Evolutionary conservation across 1,140 invertebrate species (phyloP), one percentile per base, ranked within the genome.

Genomic region (Campoletis sonorensis): DNA sequence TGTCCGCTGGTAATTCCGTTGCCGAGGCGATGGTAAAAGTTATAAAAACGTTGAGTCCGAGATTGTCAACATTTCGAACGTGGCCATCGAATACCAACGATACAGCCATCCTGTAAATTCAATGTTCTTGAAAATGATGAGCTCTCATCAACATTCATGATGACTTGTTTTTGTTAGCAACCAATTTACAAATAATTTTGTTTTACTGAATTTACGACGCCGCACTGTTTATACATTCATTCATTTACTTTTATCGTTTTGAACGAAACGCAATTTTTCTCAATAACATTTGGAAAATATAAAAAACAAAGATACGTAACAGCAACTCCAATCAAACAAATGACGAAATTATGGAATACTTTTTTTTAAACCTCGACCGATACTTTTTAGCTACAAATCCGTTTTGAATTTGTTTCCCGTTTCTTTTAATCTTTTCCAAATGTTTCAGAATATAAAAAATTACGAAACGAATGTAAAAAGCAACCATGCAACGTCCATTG

Each of bases 21-120:
- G 95, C 95, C 16, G 95, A 95, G 0, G 96, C 96, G 2, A 97
- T 93, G 0, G 96, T 96, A 87, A 97, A 98, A 0, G 96, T 97
- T 37, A 97, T 86, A 87, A 97, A 98, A 2, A 97, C 93, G 85
- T 97, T 94, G 82, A 97, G 89, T 0, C 95, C 96, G 10, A 97
- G 91, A 49, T 96, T 95, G 23, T 96, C 95, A 0, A 97, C 96
- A 84, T 97, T 97, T 86, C 97, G 92, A 3, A 97, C 96, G 87
- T 97, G 96, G 1, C 96, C 97, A 85, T 97, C 96, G 86, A 97
- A 98, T 0, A 97, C 95, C 88, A 98, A 87, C 0, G 96, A 97
- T 79, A 98, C 96, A 15, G 94, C 93, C 95, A 98, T 97, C 94
- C 94, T 95, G 82, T 15, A 81, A 79, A 73, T 64, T 33, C 11